phyloP scores from a whole-genome alignment of 1,140 invertebrate genomes.

The Philopotamus ludificatus region DNA sequence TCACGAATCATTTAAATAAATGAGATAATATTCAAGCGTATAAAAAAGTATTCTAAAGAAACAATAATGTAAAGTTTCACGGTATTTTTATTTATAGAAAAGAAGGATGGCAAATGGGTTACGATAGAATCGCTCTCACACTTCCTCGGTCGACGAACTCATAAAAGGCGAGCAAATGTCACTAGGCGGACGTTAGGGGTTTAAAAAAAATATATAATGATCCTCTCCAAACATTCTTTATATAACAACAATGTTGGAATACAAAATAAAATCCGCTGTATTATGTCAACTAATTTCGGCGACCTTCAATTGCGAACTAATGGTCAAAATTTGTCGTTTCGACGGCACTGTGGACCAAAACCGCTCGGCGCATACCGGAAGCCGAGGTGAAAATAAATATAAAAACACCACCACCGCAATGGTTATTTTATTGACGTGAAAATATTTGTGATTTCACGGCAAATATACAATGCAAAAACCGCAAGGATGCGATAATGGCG shows the following conservation, averaged over 20 bases:
- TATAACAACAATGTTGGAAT: no score
- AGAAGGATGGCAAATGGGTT: conserved; percentile 1
- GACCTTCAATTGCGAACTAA: no score
- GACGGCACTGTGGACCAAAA: background rate
- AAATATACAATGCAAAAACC: background rate
- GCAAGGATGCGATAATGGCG: conserved; percentile 11
- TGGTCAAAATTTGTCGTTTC: background rate
- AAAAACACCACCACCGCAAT: background rate
- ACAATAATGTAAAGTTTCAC: no score
- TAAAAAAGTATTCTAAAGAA: no score
- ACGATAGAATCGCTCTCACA: conserved; percentile 17
- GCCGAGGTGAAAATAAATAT: background rate
- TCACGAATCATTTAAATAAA: no score
- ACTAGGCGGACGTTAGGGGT: conserved; percentile 15
- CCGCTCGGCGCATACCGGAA: background rate
- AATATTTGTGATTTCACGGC: background rate
- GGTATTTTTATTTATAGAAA: no score
- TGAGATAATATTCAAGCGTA: no score
- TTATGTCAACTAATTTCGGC: no score
- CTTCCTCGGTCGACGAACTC: conserved; percentile 23
- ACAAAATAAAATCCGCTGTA: no score
- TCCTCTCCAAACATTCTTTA: no score
- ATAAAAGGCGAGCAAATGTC: conserved; percentile 17
- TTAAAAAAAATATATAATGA: conserved; percentile 9
- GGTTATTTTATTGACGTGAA: background rate